Percentiles rank a stretch among this genome's conserved stretches.
Evolutionary conservation across 2,888 invertebrate genomes (phyloP).

Genomic region (Sinelater perroti): DNA sequence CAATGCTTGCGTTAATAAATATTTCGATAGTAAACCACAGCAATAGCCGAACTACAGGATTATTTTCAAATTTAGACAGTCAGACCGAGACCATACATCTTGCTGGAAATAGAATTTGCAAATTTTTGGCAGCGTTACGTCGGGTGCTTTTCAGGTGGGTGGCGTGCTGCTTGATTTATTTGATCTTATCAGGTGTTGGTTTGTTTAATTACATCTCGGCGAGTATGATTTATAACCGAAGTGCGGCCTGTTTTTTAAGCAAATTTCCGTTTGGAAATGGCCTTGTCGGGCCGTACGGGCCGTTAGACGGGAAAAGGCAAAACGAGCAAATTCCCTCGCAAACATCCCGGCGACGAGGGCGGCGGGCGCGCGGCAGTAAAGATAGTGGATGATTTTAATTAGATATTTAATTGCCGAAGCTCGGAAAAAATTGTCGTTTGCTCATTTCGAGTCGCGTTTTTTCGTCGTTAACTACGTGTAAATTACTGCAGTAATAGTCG

Average conservation of each 20-base stretch:
- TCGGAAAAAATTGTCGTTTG: conserved; percentile 53
- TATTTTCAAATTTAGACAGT: no score
- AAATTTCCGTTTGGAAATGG: conserved; percentile 2
- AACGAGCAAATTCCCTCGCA: conserved; percentile 28
- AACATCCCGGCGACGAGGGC: conserved; percentile 30
- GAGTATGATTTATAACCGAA: no score
- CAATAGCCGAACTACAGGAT: no score
- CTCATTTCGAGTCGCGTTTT: conserved; percentile 52
- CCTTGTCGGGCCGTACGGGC: conserved; percentile 16
- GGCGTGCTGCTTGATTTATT: no score
- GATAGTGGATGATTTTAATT: conserved; percentile 56
- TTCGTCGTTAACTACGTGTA: conserved; percentile 55
- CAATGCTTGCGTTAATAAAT: no score
- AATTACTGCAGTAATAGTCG: conserved; percentile 56
- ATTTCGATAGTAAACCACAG: no score
- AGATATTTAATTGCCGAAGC: conserved; percentile 56
- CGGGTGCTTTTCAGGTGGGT: no score
- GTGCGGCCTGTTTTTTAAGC: not conserved
- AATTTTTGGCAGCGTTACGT: no score
- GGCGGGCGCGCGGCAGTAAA: conserved; percentile 39
- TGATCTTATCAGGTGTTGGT: no score
- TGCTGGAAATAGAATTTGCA: no score
- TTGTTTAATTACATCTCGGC: no score
- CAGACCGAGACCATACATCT: no score
- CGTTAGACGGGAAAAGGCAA: conserved; percentile 24